Base-by-base conservation (phyloP, 2,888 invertebrate species). In the Rutpela maculata region DNA sequence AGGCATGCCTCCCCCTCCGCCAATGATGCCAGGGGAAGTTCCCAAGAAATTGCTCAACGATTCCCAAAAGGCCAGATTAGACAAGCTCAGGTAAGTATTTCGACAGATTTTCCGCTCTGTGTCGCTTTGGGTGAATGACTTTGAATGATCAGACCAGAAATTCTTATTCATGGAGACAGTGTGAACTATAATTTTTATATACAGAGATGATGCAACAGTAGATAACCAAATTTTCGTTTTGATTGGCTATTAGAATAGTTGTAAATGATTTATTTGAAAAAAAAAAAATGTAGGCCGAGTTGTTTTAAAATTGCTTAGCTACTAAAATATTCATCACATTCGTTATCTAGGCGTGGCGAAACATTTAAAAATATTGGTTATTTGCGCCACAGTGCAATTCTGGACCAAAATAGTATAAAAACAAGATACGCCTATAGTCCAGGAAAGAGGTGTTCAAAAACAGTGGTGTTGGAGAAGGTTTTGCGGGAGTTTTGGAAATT, bases 1-100 rank as follows among this genome's bases (percentile, higher is more conserved):
- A 19, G 88, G 89, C 18, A 94, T 95, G 87, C 95, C 95, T 68
- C 95, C 95, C 65, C 91, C 95, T 76, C 95, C 95, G 35, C 95
- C 95, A 9, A 92, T 92, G 86, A 90, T 93, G 88, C 92, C 93
- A 5, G 92, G 92, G 10, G 91, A 92, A 2, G 82, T 94, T 0
- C 85, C 86, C 18, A 84, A 84, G 71, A 86, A 92, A 15, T 91
- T 92, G 0, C 85, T 95, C 0, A 91, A 92, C 69, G 91, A 92
- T 0, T 87, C 91, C 12, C 95, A 95, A 85, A 89, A 93, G 80
- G 93, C 93, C 83, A 93, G 91, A 84, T 85, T 97, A 77, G 96
- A 97, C 77, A 91, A 93, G 84, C 92, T 97, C 19, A 94, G 93
- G 90, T 93, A 86, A 84, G 84, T 80, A 31, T 15, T 56, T 59